Conservation (phyloP, 2,113 vertebrate species). For the Nyctereutes procyonoides region DNA sequence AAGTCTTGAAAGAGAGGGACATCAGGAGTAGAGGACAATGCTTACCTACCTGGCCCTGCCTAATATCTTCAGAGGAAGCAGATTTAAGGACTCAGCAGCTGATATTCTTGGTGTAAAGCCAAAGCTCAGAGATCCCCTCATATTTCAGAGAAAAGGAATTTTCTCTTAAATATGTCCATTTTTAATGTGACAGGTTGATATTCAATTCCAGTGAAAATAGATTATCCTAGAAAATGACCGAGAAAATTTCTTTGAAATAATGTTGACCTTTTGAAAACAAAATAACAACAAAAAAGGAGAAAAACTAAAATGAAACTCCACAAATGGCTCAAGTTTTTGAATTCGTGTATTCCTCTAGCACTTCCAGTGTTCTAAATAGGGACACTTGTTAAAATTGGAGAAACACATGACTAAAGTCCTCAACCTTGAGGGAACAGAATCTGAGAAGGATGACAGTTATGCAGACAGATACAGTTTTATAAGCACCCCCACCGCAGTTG, state of each 20-base stretch:
- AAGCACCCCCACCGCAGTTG: background rate
- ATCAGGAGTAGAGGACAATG: background rate
- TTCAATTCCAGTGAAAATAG: background rate
- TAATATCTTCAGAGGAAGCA: background rate
- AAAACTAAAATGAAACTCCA: background rate
- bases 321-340: background rate
- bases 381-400: background rate
- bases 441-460: background rate
- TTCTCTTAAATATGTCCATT: background rate
- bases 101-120: background rate
- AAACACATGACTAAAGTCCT: background rate
- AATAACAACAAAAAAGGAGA: background rate
- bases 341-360: background rate
- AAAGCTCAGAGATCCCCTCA: background rate
- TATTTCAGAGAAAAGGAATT: background rate
- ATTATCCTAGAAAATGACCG: background rate
- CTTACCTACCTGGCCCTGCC: background rate
- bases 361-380: background rate
- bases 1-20: background rate
- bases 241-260: background rate
- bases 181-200: background rate
- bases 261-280: slow-evolving; percentile 18
- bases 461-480: background rate
- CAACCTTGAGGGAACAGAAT: background rate
- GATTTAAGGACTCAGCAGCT: background rate